Evolutionary conservation across 2,113 vertebrate species (phyloP), one percentile per base, ranked within the genome.

Genomic region (Panthera tigris): DNA sequence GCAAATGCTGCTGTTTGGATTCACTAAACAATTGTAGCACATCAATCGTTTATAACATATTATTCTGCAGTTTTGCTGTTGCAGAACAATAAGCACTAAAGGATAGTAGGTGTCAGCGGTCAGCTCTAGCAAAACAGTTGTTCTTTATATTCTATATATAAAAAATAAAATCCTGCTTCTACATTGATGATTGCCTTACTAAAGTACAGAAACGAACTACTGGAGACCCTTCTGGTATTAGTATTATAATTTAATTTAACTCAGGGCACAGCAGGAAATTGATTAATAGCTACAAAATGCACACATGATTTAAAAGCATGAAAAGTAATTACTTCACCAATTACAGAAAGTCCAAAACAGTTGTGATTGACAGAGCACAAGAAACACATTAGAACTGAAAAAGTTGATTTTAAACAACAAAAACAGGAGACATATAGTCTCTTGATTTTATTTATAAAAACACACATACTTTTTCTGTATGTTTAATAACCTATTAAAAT

Each of bases 221-320:
- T 79, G 52, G 36, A 83, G 39, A 86, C 68, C 19, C 63, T 95
- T 91, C 80, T 94, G 61, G 85, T 93, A 95, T 94, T 94, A 73
- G 74, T 92, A 84, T 94, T 79, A 79, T 97, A 97, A 96, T 97
- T 97, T 97, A 97, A 98, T 97, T 98, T 96, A 94, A 97, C 63
- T 91, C 78, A 89, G 52, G 66, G 83, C 63, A 86, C 25, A 97
- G 89, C 63, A 98, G 97, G 88, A 98, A 97, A 97, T 98, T 96
- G 97, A 97, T 94, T 98, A 97, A 96, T 96, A 93, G 91, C 69
- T 91, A 94, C 85, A 97, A 96, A 97, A 94, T 94, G 85, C 88
- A 96, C 61, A 85, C 16, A 7, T 95, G 91, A 94, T 94, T 97
- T 87, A 68, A 96, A 95, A 97, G 88, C 88, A 97, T 97, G 73